Conservation (phyloP, 2,888 invertebrate species). For the Atethmia centrago region DNA sequence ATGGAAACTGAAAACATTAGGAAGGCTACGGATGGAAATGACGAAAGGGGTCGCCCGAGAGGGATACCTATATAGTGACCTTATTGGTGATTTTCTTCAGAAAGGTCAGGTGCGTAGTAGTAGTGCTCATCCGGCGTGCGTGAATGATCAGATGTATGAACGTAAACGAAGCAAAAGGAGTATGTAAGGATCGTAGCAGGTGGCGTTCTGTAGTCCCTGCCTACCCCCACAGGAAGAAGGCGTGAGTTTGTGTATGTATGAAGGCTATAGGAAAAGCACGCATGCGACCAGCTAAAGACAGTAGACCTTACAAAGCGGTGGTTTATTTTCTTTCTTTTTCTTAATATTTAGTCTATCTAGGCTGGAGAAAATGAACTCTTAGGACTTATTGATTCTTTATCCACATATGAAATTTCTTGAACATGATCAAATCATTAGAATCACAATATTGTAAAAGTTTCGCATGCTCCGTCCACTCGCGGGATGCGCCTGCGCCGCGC, state of each 20-base stretch:
- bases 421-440: slow-evolving; percentile 18
- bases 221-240: no score
- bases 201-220: no score
- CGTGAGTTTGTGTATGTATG: not conserved
- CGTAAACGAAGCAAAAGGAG: not conserved
- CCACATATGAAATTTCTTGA: not conserved
- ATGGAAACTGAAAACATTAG: not conserved
- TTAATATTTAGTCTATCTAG: not conserved
- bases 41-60: not conserved
- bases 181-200: not conserved
- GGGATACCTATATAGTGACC: not conserved
- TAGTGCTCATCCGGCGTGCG: not conserved
- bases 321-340: not conserved
- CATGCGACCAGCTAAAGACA: not conserved
- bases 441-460: slow-evolving; percentile 39
- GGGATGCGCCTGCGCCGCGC: slow-evolving; percentile 73
- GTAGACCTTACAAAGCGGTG: no score
- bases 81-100: not conserved
- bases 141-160: not conserved
- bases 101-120: not conserved
- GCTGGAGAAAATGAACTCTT: not conserved
- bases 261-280: no score
- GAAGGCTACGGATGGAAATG: not conserved
- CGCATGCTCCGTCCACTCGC: slow-evolving; percentile 68
- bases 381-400: not conserved